phyloP scores from a whole-genome alignment of 2,113 vertebrate species.

The Grammomys surdaster region DNA sequence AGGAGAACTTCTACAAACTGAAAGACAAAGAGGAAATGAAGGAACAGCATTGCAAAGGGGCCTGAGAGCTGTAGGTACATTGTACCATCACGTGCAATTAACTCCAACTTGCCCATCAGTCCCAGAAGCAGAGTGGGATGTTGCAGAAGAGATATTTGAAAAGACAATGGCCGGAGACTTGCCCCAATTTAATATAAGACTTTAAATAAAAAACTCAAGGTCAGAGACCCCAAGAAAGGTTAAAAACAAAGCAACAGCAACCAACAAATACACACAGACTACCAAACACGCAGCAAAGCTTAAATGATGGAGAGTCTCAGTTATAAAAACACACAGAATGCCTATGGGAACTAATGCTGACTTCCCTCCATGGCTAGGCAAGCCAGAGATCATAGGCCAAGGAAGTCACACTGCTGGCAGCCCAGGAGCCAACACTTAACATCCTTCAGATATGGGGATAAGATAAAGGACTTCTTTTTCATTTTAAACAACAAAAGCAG shows the following conservation, averaged over 20 bases:
- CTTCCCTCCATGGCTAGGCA: not conserved
- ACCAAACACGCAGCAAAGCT: not conserved
- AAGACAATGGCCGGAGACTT: not conserved
- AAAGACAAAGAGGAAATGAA: not conserved
- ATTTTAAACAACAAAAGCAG: not conserved
- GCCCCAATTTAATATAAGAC: not conserved
- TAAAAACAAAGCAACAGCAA: not conserved
- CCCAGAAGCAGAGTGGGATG: not conserved
- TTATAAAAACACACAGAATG: not conserved
- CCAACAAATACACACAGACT: too few relatives aligned
- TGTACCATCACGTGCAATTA: fast-evolving
- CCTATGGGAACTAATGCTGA: not conserved
- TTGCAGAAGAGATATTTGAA: not conserved
- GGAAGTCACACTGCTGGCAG: not conserved
- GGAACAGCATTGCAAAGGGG: not conserved
- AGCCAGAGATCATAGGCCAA: not conserved
- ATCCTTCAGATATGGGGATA: not conserved
- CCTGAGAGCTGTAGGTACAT: not conserved
- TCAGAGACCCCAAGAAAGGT: not conserved
- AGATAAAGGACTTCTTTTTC: not conserved
- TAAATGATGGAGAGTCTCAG: not conserved
- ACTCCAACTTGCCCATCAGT: not conserved
- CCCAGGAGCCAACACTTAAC: not conserved
- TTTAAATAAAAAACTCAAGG: not conserved
- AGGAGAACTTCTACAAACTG: not conserved